These are phyloP conservation scores for Drosophila triauraria DNA, from an alignment of 1,140 invertebrate genomes.

Conservation along the genomic window DNA sequence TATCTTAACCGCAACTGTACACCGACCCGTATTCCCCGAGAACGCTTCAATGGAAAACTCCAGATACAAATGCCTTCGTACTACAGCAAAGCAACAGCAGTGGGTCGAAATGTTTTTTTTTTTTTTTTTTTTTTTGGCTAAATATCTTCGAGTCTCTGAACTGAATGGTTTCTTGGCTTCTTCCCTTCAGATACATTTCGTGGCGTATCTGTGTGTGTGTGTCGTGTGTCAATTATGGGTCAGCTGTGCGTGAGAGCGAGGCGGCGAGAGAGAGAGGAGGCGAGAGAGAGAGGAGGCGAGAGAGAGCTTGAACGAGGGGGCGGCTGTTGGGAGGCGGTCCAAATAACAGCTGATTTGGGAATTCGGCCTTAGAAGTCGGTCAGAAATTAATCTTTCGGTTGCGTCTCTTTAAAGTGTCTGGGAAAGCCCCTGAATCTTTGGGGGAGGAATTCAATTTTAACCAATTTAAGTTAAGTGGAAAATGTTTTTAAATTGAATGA, in stretches of 20 bases:
- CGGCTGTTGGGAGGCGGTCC: constrained; percentile 16
- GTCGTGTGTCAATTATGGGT: constrained; percentile 73
- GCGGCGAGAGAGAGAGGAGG: constrained; percentile 7
- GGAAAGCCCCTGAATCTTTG: not conserved
- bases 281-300: constrained; percentile 28
- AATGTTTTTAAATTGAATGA: not conserved
- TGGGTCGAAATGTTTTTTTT: constrained; percentile 57
- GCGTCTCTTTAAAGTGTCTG: constrained; percentile 14
- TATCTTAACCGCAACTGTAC: constrained; percentile 15
- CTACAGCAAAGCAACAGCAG: constrained; percentile 73
- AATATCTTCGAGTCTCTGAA: constrained; percentile 23
- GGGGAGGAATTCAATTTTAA: constrained; percentile 10
- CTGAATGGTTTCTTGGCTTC: constrained; percentile 59
- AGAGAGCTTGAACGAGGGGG: constrained; percentile 21
- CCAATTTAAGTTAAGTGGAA: constrained; percentile 13
- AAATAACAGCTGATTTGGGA: constrained; percentile 50
- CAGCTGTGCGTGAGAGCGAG: constrained; percentile 75
- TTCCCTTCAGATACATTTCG: constrained; percentile 32
- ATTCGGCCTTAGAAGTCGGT: constrained; percentile 43
- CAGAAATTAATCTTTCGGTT: constrained; percentile 32
- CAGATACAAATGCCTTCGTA: constrained; percentile 37
- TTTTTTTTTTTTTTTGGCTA: constrained; percentile 14
- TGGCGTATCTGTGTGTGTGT: constrained; percentile 33
- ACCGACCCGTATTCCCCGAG: constrained; percentile 36
- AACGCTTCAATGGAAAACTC: constrained; percentile 81